Evolutionary conservation across 1,140 invertebrate genomes (phyloP), one percentile per base, ranked within the genome.

Genomic region (Psix sp.): DNA sequence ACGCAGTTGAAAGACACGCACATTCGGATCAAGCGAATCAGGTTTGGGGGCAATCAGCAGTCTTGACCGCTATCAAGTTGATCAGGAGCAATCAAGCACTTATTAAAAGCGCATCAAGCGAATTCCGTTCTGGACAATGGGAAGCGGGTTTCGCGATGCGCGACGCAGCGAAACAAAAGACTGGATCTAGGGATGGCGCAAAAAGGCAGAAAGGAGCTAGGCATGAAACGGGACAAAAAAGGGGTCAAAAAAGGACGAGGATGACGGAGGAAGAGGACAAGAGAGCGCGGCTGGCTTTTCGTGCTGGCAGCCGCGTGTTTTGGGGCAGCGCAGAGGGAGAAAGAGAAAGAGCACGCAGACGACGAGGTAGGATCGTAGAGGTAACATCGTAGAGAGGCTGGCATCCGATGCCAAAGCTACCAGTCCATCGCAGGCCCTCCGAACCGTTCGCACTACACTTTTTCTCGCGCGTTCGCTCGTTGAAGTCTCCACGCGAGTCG

Each of bases 341-440:
- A 54, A 60, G 73, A 75, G 42, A 68, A 66, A 72, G 76, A 77
- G 46, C 52, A 72, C 33, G 54, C 73, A 77, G 75, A 75, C 65
- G 74, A 65, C 51, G 73, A 79, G 76, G 81, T 77, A 81, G 77
- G 80, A 80, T 81, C 78, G 78, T 81, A 84, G 79, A 84, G 82
- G 80, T 84, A 84, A 80, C 70, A 82, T 81, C 80, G 80, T 82
- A 84, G 83, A 83, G 83, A 84, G 83, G 82, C 75, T 77, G 84
- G 79, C 81, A 85, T 82, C 78, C 74, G 84, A 84, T 85, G 81
- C 80, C 77, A 78, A 80, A 75, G 78, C 75, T 80, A 78, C 83
- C 84, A 87, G 85, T 87, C 84, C 86, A 85, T 86, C 82, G 84
- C 81, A 82, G 81, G 83, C 80, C 84, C 84, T 86, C 76, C 85